Base-by-base conservation (phyloP, 1,140 invertebrate genomes). In the Chironomus striatipennis region DNA sequence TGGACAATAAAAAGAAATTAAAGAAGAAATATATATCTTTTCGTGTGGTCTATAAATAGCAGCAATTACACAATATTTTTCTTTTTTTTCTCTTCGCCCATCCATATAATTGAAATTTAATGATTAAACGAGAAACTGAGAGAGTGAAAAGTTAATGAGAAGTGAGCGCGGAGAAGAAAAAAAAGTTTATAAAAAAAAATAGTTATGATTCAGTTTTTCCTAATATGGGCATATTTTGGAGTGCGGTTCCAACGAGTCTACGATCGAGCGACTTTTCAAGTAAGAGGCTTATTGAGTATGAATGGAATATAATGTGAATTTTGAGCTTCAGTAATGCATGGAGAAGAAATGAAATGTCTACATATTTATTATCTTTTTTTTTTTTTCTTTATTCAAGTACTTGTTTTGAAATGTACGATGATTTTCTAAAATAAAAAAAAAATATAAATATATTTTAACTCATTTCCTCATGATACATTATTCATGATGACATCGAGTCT, bases 221-320 rank as follows among this genome's bases (percentile, higher is more conserved):
- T 20, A 70, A 70, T 70, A 70, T 70, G 65, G 65, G n/a, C 65
- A 70, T 20, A 70, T 8, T 20, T 70, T 18, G 17, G 64, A 70
- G 17, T 70, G 17, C 65, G 65, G 65, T 70, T 70, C 65, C 65
- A 70, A 21, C 3, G n/a, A 70, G 65, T 70, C 65, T 70, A 70
- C 65, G 65, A 67, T 17, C 64, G 17, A 67, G n/a, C 18, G 64
- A 67, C 8, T n/a, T 20, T 47, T 47, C 5, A n/a, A 9, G 43
- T 47, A 47, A 47, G 43, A 47, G 10, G 43, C 15, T 9, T 47
- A 47, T 47, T 47, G 43, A 10, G 43, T 47, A 47, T 47, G 43
- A 47, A 7, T 10, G 43, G 9, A 47, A 47, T 47, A 34, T 34
- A 34, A 34, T 34, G 5, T 34, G 24, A 34, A 34, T 34, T 34